Percentiles rank a stretch among this genome's conserved stretches.
Evolutionary conservation across 2,113 vertebrate species (phyloP).

Genomic region (Tretioscincus oriximinensis): DNA sequence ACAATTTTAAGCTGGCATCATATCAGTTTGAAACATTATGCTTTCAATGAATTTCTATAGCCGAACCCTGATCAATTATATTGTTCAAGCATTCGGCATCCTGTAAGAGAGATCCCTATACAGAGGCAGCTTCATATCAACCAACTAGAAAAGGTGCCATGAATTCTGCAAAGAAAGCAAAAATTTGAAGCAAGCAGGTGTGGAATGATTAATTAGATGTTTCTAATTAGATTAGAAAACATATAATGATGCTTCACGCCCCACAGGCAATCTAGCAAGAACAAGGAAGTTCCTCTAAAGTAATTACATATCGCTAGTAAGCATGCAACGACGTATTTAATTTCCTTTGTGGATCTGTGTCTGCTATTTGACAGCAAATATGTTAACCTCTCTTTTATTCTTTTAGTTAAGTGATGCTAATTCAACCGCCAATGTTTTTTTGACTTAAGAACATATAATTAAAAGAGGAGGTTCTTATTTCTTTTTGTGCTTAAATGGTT

Average conservation of each 20-base stretch:
- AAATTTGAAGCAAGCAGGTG: neutral
- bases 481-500: neutral
- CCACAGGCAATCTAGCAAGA: neutral
- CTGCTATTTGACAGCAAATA: neutral
- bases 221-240: constrained; percentile 1
- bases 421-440: neutral
- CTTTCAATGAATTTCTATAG: neutral
- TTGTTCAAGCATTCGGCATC: neutral
- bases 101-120: neutral
- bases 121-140: neutral
- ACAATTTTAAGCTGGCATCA: neutral
- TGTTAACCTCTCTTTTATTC: neutral
- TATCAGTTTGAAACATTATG: neutral
- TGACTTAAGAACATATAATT: neutral
- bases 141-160: neutral
- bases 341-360: constrained; percentile 2
- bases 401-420: neutral
- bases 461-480: neutral
- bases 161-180: neutral
- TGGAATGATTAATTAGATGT: constrained; percentile 15
- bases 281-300: neutral
- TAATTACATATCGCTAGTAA: neutral
- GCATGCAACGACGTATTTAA: neutral
- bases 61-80: too few species aligned
- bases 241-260: constrained; percentile 1